phyloP scores from a whole-genome alignment of 2,888 invertebrate genomes.

The Strigamia maritima region DNA sequence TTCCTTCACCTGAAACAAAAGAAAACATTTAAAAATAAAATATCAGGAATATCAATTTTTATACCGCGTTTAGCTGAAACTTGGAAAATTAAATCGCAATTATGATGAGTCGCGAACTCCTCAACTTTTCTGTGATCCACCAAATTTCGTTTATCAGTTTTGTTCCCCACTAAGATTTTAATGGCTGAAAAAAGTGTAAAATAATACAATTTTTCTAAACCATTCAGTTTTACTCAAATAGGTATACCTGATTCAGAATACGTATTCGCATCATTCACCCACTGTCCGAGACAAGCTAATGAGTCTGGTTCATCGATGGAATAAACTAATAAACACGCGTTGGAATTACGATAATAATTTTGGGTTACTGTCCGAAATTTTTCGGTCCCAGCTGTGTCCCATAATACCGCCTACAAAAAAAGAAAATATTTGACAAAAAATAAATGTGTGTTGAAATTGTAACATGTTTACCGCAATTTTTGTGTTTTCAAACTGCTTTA shows the following conservation, averaged over 20 bases:
- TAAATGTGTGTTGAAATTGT: not conserved
- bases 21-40: not conserved
- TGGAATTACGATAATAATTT: conserved; percentile 44
- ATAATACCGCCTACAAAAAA: conserved; percentile 41
- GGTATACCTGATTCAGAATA: conserved; percentile 42
- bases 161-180: conserved; percentile 43
- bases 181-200: conserved; percentile 40
- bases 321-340: conserved; percentile 44
- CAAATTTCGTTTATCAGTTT: conserved; percentile 41
- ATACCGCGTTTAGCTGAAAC: conserved; percentile 44
- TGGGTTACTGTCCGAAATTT: conserved; percentile 44
- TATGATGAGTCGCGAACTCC: conserved; percentile 43
- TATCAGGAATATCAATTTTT: not conserved
- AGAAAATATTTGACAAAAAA: not conserved
- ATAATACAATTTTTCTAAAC: no score
- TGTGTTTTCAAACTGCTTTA: conserved; percentile 40
- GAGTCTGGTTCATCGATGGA: conserved; percentile 43
- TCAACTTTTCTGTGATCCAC: conserved; percentile 43
- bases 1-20: conserved; percentile 42
- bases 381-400: conserved; percentile 45
- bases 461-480: conserved; percentile 41
- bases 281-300: conserved; percentile 42
- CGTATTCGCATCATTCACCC: conserved; percentile 43
- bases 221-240: not conserved
- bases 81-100: conserved; percentile 44